Percentiles rank a stretch among this genome's conserved stretches.
Evolutionary conservation across 2,113 vertebrate species (phyloP).

Genomic region (Labeo rohita): DNA sequence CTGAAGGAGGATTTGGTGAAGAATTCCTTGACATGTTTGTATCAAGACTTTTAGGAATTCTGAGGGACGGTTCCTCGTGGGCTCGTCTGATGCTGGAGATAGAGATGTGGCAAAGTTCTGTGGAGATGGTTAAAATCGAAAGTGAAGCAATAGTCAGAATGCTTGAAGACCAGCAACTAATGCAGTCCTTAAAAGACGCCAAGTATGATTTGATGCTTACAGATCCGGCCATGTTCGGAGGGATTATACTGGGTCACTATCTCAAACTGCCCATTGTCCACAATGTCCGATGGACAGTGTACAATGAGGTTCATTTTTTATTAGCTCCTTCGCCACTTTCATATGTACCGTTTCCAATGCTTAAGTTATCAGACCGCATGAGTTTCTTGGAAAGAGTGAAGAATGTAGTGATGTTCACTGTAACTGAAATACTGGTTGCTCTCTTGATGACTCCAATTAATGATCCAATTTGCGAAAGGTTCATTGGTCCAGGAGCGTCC

Average conservation of each 20-base stretch:
- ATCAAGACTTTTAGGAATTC: slow-evolving; percentile 25
- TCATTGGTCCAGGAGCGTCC: slow-evolving; percentile 36
- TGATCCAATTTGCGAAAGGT: slow-evolving; percentile 4
- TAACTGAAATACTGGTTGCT: slow-evolving; percentile 25
- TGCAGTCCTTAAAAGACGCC: slow-evolving; percentile 33
- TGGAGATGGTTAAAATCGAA: slow-evolving; percentile 20
- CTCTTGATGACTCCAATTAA: neutral
- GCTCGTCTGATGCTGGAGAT: slow-evolving; percentile 36
- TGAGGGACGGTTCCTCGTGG: slow-evolving; percentile 38
- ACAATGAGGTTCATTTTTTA: slow-evolving; percentile 57
- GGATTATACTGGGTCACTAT: slow-evolving; percentile 53
- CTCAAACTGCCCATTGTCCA: slow-evolving; percentile 62
- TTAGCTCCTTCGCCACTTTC: slow-evolving; percentile 62
- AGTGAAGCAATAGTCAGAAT: slow-evolving; percentile 42
- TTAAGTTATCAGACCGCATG: slow-evolving; percentile 58
- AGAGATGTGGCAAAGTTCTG: slow-evolving; percentile 31
- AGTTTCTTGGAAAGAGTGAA: slow-evolving; percentile 54
- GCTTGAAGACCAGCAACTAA: slow-evolving; percentile 41
- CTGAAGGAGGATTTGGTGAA: slow-evolving; percentile 18
- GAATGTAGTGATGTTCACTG: slow-evolving; percentile 48
- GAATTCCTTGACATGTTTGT: neutral
- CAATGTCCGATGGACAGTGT: slow-evolving; percentile 58
- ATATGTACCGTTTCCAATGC: slow-evolving; percentile 57
- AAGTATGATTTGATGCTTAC: slow-evolving; percentile 59
- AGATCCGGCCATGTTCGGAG: slow-evolving; percentile 53